Evolutionary conservation across 2,797 vertebrate genomes (phyloP), one percentile per base, ranked within the genome.

Genomic region (Bufotes viridis): DNA sequence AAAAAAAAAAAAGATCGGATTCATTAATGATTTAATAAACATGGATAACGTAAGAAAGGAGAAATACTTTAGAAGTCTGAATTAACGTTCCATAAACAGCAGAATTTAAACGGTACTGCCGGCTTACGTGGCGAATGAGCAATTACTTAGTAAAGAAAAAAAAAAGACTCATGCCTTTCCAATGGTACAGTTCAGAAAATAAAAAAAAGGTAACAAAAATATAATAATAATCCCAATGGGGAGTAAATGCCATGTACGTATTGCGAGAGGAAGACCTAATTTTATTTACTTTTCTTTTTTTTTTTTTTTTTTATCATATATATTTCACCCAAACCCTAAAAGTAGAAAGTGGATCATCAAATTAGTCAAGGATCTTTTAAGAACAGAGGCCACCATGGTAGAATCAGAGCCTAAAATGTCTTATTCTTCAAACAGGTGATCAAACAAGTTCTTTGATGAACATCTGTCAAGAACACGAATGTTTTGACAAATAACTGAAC

Each of bases 11-110:
- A 51, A n/a, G 49, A 78, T 90, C 84, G 65, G 15, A 83, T 70
- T 87, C 74, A 72, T 20, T 89, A 90, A 90, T 78, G 90, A 90
- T 90, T 0, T 88, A 92, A 90, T 82, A 87, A 29, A 0, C 72
- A 85, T 17, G n/a, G 78, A 42, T 61, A 75, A 34, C 20, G 61
- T 82, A 74, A 11, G 26, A 76, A 42, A 85, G 49, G 26, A 51
- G 61, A 76, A 51, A 55, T 29, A 60, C 53, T 85, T 63, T 55
- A 65, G 74, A 65, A 85, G n/a, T 14, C 49, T 9, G 49, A 85
- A 78, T 85, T 65, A 85, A n/a, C 34, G 17, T 53, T 61, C 22
- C 76, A 42, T 85, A 76, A 78, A 85, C 42, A 53, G 82, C 34
- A 24, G 69, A 55, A 65, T 26, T 67, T 75, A 75, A 84, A 78